Evolutionary conservation across 2,888 invertebrate species (phyloP).

Genomic region (Cotesia congregata): DNA sequence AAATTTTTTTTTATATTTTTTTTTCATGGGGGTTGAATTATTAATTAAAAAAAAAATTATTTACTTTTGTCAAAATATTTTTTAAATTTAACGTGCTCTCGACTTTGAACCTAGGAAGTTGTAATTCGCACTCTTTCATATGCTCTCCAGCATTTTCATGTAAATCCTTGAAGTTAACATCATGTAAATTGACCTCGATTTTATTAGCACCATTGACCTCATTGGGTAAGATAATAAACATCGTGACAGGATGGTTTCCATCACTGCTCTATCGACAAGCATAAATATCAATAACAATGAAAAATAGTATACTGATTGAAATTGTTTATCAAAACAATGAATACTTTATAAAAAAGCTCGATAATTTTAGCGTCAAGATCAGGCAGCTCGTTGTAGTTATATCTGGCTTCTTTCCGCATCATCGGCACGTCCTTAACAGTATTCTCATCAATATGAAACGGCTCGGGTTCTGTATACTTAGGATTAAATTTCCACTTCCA

Average conservation of each 20-base stretch:
- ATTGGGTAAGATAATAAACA: slow-evolving; percentile 82
- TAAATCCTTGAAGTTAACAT: slow-evolving; percentile 46
- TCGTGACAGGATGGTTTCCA: slow-evolving; percentile 71
- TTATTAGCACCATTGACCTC: slow-evolving; percentile 73
- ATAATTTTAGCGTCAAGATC: slow-evolving; percentile 76
- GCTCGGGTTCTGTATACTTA: slow-evolving; percentile 72
- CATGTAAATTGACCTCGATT: slow-evolving; percentile 64
- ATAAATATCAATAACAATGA: background rate
- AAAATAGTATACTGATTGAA: background rate
- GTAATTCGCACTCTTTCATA: slow-evolving; percentile 60
- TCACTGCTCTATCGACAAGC: background rate
- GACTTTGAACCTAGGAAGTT: slow-evolving; percentile 69
- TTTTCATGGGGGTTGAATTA: too few relatives aligned
- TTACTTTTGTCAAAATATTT: slow-evolving; percentile 51
- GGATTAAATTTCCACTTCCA: slow-evolving; percentile 81
- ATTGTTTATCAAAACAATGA: background rate
- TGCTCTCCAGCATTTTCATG: slow-evolving; percentile 28
- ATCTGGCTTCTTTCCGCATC: slow-evolving; percentile 77
- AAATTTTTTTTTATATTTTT: too few relatives aligned
- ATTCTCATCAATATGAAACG: slow-evolving; percentile 76
- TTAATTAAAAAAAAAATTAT: background rate
- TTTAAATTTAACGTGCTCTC: slow-evolving; percentile 64
- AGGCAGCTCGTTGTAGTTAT: slow-evolving; percentile 70
- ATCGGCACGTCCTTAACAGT: slow-evolving; percentile 77
- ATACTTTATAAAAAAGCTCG: slow-evolving; percentile 78